Evolutionary conservation across 2,797 vertebrate species (phyloP).

Genomic region (Rhyacichthys aspro): DNA sequence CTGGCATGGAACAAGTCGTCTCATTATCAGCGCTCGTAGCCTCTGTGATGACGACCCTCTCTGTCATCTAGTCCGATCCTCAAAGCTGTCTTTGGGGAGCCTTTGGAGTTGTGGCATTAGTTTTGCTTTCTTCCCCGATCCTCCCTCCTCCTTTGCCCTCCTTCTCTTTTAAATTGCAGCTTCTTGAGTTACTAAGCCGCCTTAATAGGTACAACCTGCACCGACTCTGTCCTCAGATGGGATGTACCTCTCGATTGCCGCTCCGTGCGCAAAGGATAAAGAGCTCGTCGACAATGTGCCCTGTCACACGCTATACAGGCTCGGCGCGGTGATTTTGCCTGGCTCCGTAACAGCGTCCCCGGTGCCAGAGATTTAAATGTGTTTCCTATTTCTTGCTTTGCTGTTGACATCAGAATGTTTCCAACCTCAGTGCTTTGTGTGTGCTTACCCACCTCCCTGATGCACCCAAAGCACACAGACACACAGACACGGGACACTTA

Average conservation of each 20-base stretch:
- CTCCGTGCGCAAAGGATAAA: constrained; percentile 57
- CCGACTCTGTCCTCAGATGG: constrained; percentile 67
- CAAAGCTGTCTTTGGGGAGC: constrained; percentile 75
- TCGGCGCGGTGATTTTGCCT: constrained; percentile 57
- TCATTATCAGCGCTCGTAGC: constrained; percentile 68
- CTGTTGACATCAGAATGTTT: constrained; percentile 87
- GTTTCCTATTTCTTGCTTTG: constrained; percentile 84
- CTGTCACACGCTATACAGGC: constrained; percentile 72
- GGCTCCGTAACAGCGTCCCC: constrained; percentile 62
- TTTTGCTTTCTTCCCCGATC: constrained; percentile 57
- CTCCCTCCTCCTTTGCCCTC: constrained; percentile 44
- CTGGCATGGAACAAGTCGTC: constrained; percentile 58
- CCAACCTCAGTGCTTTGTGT: constrained; percentile 76
- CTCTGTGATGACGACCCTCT: constrained; percentile 65
- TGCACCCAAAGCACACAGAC: constrained; percentile 34
- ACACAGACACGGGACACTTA: constrained; percentile 39
- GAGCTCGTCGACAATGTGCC: constrained; percentile 67
- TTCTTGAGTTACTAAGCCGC: constrained; percentile 85
- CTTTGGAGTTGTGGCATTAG: constrained; percentile 69
- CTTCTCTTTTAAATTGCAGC: constrained; percentile 70
- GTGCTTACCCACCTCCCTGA: not conserved
- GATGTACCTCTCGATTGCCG: constrained; percentile 63
- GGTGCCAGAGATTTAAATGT: constrained; percentile 81
- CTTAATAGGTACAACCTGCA: constrained; percentile 85
- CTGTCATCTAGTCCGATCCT: constrained; percentile 74